A percentile compares a stretch with the other conserved stretches of the same genome.
Evolutionary conservation across 2,888 invertebrate genomes (phyloP).

Genomic region (Meliscaeva auricollis): DNA sequence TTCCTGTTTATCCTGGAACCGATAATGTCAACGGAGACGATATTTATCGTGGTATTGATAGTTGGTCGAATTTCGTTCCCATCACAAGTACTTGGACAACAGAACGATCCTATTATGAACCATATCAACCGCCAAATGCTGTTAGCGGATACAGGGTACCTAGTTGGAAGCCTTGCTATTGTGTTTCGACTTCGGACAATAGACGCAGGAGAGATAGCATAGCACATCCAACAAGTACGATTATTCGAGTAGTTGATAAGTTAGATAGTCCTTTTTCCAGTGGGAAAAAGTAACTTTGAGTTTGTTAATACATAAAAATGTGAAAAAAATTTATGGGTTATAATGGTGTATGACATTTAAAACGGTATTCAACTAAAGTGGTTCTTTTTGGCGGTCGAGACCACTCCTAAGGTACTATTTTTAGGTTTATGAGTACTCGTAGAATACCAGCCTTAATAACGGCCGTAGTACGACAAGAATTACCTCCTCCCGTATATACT

Average conservation of each 20-base stretch:
- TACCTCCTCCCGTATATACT: too few species aligned
- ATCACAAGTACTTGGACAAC: slow-evolving; percentile 81
- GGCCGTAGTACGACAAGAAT: too few species aligned
- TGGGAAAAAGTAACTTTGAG: slow-evolving; percentile 47
- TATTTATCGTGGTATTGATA: slow-evolving; percentile 80
- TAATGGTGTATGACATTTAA: too few species aligned
- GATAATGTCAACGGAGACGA: slow-evolving; percentile 78
- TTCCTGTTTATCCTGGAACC: slow-evolving; percentile 79
- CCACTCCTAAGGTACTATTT: too few species aligned
- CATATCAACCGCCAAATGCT: slow-evolving; percentile 78
- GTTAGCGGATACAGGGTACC: slow-evolving; percentile 78
- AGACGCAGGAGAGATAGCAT: slow-evolving; percentile 79
- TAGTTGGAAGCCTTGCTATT: slow-evolving; percentile 84
- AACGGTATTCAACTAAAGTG: too few species aligned
- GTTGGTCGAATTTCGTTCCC: slow-evolving; percentile 83
- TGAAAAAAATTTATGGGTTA: too few species aligned
- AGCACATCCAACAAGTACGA: slow-evolving; percentile 76
- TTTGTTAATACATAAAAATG: not conserved
- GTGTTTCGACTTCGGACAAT: slow-evolving; percentile 80
- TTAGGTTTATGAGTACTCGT: too few species aligned
- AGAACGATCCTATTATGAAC: slow-evolving; percentile 80
- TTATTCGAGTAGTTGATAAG: slow-evolving; percentile 80
- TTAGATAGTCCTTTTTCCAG: slow-evolving; percentile 80
- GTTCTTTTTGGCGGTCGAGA: too few species aligned
- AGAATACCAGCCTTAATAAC: too few species aligned